These are phyloP conservation scores for Listronotus bonariensis DNA, from an alignment of 1,140 invertebrate genomes.

Conservation along the genomic window DNA sequence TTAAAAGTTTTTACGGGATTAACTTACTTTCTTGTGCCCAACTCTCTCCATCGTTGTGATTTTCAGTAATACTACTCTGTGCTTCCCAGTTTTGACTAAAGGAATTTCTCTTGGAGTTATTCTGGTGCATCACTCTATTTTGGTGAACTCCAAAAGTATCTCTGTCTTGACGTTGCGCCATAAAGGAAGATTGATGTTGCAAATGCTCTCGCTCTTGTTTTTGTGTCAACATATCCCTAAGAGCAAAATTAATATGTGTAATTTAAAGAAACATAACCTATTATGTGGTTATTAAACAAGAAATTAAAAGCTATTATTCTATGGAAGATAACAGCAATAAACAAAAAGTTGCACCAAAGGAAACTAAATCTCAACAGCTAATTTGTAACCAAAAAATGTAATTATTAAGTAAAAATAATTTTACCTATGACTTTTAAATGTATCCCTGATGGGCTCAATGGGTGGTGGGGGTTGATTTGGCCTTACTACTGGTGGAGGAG, in stretches of 20 bases:
- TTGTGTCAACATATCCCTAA: conserved; percentile 22
- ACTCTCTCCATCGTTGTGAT: conserved; percentile 53
- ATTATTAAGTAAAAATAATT: not conserved
- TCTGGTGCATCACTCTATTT: conserved; percentile 59
- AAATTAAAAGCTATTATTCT: too few relatives aligned
- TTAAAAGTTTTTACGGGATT: too few relatives aligned
- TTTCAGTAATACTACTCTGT: conserved; percentile 61
- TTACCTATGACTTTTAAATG: conserved; percentile 31
- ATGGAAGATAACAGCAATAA: too few relatives aligned
- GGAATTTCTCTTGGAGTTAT: conserved; percentile 61
- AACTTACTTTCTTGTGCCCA: conserved; percentile 56
- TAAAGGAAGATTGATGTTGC: conserved; percentile 44
- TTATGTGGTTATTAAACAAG: too few relatives aligned
- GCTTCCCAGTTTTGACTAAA: conserved; percentile 71
- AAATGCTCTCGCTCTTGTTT: conserved; percentile 17
- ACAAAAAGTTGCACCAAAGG: too few relatives aligned
- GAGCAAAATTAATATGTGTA: not conserved
- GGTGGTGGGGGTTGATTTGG: conserved; percentile 62
- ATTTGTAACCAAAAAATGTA: too few relatives aligned
- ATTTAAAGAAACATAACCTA: too few relatives aligned
- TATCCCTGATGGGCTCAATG: conserved; percentile 63
- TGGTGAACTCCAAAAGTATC: conserved; percentile 70
- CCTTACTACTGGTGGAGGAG: conserved; percentile 67
- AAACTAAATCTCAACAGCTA: too few relatives aligned
- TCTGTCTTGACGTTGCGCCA: conserved; percentile 63